A percentile compares a stretch with the other conserved stretches of the same genome.
phyloP scores from a whole-genome alignment of 2,113 vertebrate species.

The Chiloscyllium plagiosum region DNA sequence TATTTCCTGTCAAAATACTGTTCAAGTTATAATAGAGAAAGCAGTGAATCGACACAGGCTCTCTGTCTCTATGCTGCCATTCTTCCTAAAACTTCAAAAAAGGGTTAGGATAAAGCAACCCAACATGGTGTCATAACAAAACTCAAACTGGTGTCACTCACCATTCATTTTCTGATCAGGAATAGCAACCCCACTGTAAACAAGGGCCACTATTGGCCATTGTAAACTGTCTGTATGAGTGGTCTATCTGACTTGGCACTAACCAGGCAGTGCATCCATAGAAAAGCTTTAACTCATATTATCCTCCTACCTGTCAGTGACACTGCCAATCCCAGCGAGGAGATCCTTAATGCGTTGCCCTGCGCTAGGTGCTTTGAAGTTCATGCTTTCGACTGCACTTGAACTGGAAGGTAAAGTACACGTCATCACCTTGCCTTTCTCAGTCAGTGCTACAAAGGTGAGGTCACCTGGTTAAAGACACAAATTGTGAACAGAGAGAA shows the following conservation, averaged over 20 bases:
- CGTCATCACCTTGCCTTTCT: slow-evolving; percentile 68
- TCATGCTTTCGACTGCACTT: slow-evolving; percentile 13
- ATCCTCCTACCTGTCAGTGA: slow-evolving; percentile 71
- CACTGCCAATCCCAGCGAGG: slow-evolving; percentile 71
- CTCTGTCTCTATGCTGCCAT: neutral
- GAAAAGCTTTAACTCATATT: neutral
- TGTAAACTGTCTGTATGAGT: neutral
- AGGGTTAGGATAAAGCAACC: neutral
- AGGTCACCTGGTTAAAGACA: slow-evolving; percentile 54
- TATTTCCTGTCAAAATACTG: slow-evolving; percentile 57
- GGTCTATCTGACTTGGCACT: neutral
- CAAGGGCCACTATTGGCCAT: neutral
- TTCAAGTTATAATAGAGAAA: slow-evolving; percentile 70
- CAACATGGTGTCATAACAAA: neutral
- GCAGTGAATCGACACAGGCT: slow-evolving; percentile 64
- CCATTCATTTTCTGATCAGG: neutral
- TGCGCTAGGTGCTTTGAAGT: slow-evolving; percentile 44
- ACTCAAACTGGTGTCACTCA: neutral
- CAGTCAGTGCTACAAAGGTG: slow-evolving; percentile 67
- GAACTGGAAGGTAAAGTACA: slow-evolving; percentile 53
- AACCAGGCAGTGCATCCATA: neutral
- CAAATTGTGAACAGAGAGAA: neutral
- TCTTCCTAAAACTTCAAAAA: neutral
- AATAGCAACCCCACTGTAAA: neutral
- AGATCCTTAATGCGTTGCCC: slow-evolving; percentile 70